Evolutionary conservation across 2,113 vertebrate species (phyloP).

Genomic region (Nothobranchius kuhntae): DNA sequence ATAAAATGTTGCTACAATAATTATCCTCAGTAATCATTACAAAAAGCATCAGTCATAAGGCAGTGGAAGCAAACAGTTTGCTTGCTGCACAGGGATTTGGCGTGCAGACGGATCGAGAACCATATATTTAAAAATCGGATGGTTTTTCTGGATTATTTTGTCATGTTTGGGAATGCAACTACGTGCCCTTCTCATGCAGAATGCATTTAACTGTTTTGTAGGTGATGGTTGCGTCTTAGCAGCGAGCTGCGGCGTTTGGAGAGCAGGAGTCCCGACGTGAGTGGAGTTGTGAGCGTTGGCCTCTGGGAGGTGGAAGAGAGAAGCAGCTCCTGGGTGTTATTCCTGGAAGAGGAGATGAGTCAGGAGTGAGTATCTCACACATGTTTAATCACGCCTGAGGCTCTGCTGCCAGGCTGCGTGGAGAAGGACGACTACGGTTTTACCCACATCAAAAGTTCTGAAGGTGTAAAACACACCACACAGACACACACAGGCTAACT

Average conservation of each 20-base stretch:
- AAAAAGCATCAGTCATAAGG: slow-evolving; percentile 76
- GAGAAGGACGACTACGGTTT: slow-evolving; percentile 5
- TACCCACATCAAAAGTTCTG: slow-evolving; percentile 5
- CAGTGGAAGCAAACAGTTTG: slow-evolving; percentile 63
- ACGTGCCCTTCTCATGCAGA: slow-evolving; percentile 89
- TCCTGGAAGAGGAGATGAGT: slow-evolving; percentile 79
- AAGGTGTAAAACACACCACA: slow-evolving; percentile 2
- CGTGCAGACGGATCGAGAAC: slow-evolving; percentile 85
- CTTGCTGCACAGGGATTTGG: slow-evolving; percentile 60
- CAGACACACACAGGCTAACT: slow-evolving; percentile 46
- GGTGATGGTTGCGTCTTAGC: slow-evolving; percentile 82
- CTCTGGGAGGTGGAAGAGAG: slow-evolving; percentile 76
- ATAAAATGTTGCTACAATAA: slow-evolving; percentile 86
- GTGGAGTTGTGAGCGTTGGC: slow-evolving; percentile 60
- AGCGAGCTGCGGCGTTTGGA: slow-evolving; percentile 83
- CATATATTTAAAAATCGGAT: slow-evolving; percentile 61
- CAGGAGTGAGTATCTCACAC: slow-evolving; percentile 53
- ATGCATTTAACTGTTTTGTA: slow-evolving; percentile 74
- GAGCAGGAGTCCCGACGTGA: slow-evolving; percentile 51
- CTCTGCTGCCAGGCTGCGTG: not conserved
- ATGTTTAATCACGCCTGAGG: not conserved
- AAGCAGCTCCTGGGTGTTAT: slow-evolving; percentile 80
- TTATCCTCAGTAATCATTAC: slow-evolving; percentile 73
- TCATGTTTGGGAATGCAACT: slow-evolving; percentile 75
- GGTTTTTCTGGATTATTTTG: slow-evolving; percentile 68